Percentiles rank a stretch among this genome's conserved stretches.
These are phyloP conservation scores for Meles meles DNA, from an alignment of 2,113 vertebrate genomes.

Conservation along the genomic window DNA sequence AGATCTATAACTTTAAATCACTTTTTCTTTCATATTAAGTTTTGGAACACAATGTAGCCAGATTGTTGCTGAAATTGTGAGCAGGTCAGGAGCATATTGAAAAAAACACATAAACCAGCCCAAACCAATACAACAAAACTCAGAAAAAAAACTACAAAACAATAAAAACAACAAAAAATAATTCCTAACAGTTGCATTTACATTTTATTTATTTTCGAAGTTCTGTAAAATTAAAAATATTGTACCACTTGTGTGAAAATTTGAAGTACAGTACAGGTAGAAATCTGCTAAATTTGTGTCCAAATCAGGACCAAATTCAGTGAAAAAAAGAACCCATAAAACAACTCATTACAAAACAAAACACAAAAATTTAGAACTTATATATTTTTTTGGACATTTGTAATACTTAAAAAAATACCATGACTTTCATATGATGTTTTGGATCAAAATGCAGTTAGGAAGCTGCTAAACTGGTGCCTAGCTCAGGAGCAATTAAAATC, in stretches of 20 bases:
- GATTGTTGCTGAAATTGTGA: constrained; percentile 16
- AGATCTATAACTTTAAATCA: not conserved
- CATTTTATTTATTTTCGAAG: constrained; percentile 7
- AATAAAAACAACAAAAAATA: not conserved
- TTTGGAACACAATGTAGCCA: constrained; percentile 27
- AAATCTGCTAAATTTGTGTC: constrained; percentile 31
- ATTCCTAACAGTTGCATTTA: not conserved
- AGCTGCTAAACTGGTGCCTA: not conserved
- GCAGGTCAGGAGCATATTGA: not conserved
- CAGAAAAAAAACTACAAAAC: not conserved
- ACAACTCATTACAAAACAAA: not conserved
- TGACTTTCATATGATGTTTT: constrained; percentile 15
- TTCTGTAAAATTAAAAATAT: constrained; percentile 18
- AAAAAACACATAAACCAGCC: not conserved
- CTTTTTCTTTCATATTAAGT: not conserved
- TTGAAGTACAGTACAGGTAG: not conserved
- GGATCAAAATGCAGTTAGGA: not conserved
- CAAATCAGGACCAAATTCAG: not conserved
- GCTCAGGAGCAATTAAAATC: not conserved
- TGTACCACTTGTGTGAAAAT: not conserved
- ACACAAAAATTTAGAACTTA: not conserved
- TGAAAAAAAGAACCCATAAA: not conserved
- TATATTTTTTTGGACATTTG: not conserved
- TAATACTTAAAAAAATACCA: not conserved
- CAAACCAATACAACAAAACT: not conserved